Conservation (phyloP, 2,888 invertebrate genomes). For the Aphidoletes aphidimyza region DNA sequence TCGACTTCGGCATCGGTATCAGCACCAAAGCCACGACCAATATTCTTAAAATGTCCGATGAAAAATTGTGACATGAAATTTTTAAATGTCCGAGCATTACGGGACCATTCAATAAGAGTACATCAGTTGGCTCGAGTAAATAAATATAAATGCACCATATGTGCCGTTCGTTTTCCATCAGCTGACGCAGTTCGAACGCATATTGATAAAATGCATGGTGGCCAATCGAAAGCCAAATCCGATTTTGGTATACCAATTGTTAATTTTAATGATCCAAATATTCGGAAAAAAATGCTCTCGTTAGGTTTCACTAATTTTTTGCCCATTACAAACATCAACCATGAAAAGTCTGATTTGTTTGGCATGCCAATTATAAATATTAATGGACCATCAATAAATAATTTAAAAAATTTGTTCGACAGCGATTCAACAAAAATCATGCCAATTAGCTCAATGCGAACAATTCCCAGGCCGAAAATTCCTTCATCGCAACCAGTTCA, state of each 20-base stretch:
- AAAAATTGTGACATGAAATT: neutral
- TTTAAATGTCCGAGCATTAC: neutral
- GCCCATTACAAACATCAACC: neutral
- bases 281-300: neutral
- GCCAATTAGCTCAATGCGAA: slow-evolving; percentile 4
- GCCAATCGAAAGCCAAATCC: neutral
- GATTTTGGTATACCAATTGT: slow-evolving; percentile 39
- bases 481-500: too few species aligned
- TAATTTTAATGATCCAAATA: neutral
- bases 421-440: slow-evolving; percentile 26
- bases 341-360: neutral
- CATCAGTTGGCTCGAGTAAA: neutral
- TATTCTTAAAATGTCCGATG: neutral
- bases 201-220: neutral
- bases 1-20: neutral
- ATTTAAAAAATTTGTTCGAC: slow-evolving; percentile 11
- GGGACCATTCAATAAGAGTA: neutral
- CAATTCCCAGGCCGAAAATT: slow-evolving; percentile 14
- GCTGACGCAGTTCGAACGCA: neutral
- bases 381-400: neutral
- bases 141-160: slow-evolving; percentile 20
- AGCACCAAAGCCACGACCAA: neutral
- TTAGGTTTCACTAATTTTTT: slow-evolving; percentile 10
- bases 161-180: neutral
- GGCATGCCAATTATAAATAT: slow-evolving; percentile 41